Base-by-base conservation (phyloP, 2,888 invertebrate species). In the Ypsolopha scabrella region DNA sequence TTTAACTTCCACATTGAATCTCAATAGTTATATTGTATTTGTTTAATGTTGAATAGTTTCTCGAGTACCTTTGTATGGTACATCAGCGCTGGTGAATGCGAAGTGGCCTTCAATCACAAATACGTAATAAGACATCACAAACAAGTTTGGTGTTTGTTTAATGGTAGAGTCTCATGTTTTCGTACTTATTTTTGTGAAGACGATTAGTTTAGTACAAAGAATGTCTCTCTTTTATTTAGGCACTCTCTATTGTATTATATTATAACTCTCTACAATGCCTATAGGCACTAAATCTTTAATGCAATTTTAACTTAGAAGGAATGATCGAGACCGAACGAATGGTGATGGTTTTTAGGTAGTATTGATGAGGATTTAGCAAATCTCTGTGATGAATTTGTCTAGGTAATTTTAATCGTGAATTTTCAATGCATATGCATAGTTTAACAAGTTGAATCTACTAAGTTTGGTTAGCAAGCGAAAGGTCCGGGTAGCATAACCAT, bases 211-310 rank as follows among this genome's bases (percentile, higher is more conserved):
- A 82, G 82, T 83, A 80, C 80, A 83, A 83, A 81, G 63, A 69
- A 76, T 74, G 82, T 86, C 86, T 86, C 86, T 86, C 85, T 86
- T 72, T 76, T 70, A 75, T 73, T 75, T 79, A 70, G 75, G 75
- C 75, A 82, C 86, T 83, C 83, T 86, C 85, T 86, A 82, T 72
- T 78, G 75, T 80, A 78, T 75, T 73, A 68, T 72, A 66, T 24
- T 2, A 24, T 24, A 24, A 24, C 24, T 24, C 24, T 24, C 68
- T 39, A 38, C 50, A 50, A 50, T 55, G 54, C 41, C 44, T 56
- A 58, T 79, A 76, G 72, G 70, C 71, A 72, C 67, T 72, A 70
- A 71, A 70, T 64, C 62, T 60, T 72, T 68, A 71, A 68, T 72
- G 61, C 61, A 67, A 68, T 70, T 66, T 60, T 43, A 67, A 61